These are phyloP conservation scores for Euplagia quadripunctaria DNA, from an alignment of 2,888 invertebrate species.

Conservation along the genomic window DNA sequence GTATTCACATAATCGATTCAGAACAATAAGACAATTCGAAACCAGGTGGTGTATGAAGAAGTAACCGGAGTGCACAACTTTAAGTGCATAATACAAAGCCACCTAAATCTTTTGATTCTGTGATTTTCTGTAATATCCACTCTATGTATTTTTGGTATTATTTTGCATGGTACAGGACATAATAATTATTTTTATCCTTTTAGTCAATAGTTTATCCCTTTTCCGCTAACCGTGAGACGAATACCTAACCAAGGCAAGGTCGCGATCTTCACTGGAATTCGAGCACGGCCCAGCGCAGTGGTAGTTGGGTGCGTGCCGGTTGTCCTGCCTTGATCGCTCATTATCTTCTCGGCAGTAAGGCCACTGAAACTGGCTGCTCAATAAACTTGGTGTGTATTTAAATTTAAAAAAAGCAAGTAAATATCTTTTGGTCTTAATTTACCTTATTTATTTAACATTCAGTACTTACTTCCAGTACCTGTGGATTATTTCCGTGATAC, in stretches of 20 bases:
- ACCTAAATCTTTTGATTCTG: not conserved
- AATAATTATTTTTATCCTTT: not conserved
- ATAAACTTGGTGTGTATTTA: not conserved
- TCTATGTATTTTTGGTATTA: not conserved
- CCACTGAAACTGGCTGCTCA: not conserved
- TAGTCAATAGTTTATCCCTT: not conserved
- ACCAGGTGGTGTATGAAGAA: too few species aligned
- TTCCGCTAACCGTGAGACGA: not conserved
- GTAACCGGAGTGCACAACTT: too few species aligned
- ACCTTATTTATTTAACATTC: not conserved
- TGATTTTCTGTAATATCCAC: not conserved
- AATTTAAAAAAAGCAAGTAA: too few species aligned
- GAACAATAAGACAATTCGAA: too few species aligned
- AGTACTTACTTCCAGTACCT: not conserved
- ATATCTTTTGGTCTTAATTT: too few species aligned
- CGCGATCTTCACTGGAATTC: constrained; percentile 64
- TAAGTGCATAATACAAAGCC: too few species aligned
- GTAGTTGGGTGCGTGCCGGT: not conserved
- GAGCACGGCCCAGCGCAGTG: constrained; percentile 28
- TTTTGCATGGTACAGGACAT: not conserved
- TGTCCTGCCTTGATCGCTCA: constrained; percentile 10
- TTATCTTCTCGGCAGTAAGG: not conserved
- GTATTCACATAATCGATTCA: not conserved
- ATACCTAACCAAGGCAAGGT: constrained; percentile 68
- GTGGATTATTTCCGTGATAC: not conserved